Evolutionary conservation across 2,888 invertebrate species (phyloP).

Genomic region (Meiosimyza decipiens): DNA sequence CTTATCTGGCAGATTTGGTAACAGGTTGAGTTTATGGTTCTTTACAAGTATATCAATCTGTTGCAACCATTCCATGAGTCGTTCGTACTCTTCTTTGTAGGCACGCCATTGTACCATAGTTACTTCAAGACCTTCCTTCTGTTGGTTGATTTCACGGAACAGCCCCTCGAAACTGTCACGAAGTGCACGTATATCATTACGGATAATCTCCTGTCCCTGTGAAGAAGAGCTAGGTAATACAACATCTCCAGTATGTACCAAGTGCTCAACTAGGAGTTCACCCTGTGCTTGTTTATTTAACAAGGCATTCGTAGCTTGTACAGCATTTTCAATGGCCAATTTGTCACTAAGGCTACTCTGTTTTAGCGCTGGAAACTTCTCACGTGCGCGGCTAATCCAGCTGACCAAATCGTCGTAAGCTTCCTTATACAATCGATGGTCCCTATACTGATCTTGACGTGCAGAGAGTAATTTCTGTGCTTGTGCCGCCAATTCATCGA

Average conservation of each 20-base stretch:
- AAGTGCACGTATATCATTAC: constrained; percentile 85
- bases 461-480: constrained; percentile 81
- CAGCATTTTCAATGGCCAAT: constrained; percentile 87
- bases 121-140: constrained; percentile 84
- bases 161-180: constrained; percentile 86
- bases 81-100: constrained; percentile 92
- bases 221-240: constrained; percentile 85
- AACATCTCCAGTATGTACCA: constrained; percentile 89
- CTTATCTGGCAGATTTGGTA: constrained; percentile 84
- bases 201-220: constrained; percentile 82
- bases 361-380: constrained; percentile 88
- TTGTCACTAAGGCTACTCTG: constrained; percentile 88
- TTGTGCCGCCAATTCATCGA: constrained; percentile 81
- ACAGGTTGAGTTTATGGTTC: constrained; percentile 85
- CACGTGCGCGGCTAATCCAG: constrained; percentile 88
- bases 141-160: constrained; percentile 86
- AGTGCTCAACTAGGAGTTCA: constrained; percentile 85
- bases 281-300: constrained; percentile 92
- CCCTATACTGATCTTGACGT: constrained; percentile 86
- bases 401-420: constrained; percentile 89
- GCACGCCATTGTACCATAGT: constrained; percentile 87
- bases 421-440: constrained; percentile 90
- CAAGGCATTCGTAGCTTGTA: constrained; percentile 85
- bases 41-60: constrained; percentile 92
- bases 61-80: constrained; percentile 91